These are phyloP conservation scores for Lysandra bellargus DNA, from an alignment of 2,888 invertebrate genomes.

Conservation along the genomic window DNA sequence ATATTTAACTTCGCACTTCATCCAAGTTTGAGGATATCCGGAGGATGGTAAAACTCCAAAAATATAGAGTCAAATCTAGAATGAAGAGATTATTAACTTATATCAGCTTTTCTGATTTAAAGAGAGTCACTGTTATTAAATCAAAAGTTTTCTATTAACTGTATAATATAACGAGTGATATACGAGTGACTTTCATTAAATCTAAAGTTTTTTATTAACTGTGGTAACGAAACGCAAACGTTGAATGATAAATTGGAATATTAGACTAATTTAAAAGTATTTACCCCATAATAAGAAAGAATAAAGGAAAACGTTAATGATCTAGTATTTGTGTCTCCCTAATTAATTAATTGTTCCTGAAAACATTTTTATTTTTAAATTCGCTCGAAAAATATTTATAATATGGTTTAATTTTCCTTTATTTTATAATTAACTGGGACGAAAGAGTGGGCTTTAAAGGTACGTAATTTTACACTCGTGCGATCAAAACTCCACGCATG, in stretches of 20 bases:
- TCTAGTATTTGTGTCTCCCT: not conserved
- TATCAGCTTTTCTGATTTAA: not conserved
- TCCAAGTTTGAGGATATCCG: not conserved
- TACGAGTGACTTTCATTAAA: not conserved
- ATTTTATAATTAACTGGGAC: slow-evolving; percentile 13
- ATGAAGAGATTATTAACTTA: not conserved
- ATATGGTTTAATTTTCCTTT: not conserved
- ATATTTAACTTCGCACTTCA: slow-evolving; percentile 22
- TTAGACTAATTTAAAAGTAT: not conserved
- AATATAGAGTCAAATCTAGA: not conserved
- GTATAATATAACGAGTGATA: not conserved
- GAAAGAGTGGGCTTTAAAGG: slow-evolving; percentile 35
- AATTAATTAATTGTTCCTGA: not conserved
- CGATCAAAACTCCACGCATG: slow-evolving; percentile 43
- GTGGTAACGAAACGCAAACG: not conserved
- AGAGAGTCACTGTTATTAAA: not conserved
- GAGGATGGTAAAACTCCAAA: not conserved
- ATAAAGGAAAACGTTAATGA: not conserved
- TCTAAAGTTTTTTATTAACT: not conserved
- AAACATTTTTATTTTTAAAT: not conserved
- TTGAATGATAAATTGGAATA: not conserved
- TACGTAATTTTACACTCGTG: slow-evolving; percentile 43
- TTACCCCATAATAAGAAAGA: not conserved
- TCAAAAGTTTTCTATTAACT: not conserved
- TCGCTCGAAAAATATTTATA: not conserved